Conservation (phyloP, 2,797 vertebrate species). For the Synaphobranchus kaupii region DNA sequence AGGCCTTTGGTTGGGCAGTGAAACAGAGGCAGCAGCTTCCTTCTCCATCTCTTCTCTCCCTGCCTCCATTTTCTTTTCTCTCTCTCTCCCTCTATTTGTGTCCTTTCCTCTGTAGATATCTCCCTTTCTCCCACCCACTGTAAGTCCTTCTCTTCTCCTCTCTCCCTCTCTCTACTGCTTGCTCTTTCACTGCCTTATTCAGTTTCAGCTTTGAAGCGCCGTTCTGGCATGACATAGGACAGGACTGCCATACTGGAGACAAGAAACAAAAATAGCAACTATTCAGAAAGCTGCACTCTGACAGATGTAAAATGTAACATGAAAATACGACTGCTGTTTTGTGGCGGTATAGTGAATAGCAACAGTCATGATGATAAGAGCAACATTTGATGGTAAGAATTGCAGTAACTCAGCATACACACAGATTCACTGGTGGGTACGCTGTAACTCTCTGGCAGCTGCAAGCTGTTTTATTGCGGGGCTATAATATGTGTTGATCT, state of each 20-base stretch:
- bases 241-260: background rate
- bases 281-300: background rate
- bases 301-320: background rate
- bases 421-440: too few relatives aligned
- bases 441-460: too few relatives aligned
- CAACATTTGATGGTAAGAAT: background rate
- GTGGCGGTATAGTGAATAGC: background rate
- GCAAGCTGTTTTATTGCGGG: too few relatives aligned
- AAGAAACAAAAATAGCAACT: background rate
- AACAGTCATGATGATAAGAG: background rate
- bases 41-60: constrained; percentile 49
- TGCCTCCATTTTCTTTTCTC: background rate
- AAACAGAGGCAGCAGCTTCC: constrained; percentile 23
- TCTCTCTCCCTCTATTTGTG: constrained; percentile 37
- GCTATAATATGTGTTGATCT: too few relatives aligned
- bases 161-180: constrained; percentile 33
- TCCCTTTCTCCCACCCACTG: constrained; percentile 46
- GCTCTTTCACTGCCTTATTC: constrained; percentile 46
- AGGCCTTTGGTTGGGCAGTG: background rate
- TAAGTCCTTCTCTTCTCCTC: constrained; percentile 48
- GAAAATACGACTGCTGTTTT: background rate
- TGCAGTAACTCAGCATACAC: background rate
- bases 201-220: background rate
- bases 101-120: background rate
- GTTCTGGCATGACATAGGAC: background rate